These are phyloP conservation scores for Andrena hattorfiana DNA, from an alignment of 2,888 invertebrate species.

Conservation along the genomic window DNA sequence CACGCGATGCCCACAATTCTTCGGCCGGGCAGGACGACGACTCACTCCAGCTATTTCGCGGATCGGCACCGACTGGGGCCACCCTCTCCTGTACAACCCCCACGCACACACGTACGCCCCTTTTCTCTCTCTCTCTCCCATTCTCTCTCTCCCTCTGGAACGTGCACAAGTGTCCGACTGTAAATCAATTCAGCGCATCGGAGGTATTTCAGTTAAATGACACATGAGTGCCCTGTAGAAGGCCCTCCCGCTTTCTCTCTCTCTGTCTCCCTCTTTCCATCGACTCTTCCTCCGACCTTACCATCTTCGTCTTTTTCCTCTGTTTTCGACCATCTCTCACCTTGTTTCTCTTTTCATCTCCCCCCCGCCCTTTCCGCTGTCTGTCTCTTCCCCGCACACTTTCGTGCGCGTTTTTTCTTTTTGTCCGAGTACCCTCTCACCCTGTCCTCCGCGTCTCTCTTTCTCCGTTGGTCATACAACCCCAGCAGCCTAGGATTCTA, in stretches of 20 bases:
- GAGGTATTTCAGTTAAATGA: slow-evolving; percentile 84
- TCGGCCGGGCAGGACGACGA: slow-evolving; percentile 60
- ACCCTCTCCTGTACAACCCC: slow-evolving; percentile 29
- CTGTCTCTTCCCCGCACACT: not conserved
- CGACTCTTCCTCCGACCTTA: not conserved
- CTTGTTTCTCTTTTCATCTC: slow-evolving; percentile 7
- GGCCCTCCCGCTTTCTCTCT: slow-evolving; percentile 31
- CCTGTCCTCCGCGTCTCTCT: not conserved
- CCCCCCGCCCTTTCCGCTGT: not conserved
- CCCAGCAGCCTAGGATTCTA: slow-evolving; percentile 57
- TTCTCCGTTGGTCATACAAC: slow-evolving; percentile 44
- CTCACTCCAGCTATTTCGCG: slow-evolving; percentile 68
- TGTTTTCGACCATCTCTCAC: not conserved
- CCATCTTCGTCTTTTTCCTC: slow-evolving; percentile 1
- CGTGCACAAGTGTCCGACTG: slow-evolving; percentile 66
- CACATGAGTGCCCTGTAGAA: slow-evolving; percentile 73
- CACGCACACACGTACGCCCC: slow-evolving; percentile 8
- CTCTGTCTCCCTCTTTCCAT: slow-evolving; percentile 9
- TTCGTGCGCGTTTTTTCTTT: not conserved
- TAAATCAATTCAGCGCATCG: slow-evolving; percentile 83
- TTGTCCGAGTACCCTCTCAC: not conserved
- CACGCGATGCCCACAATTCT: slow-evolving; percentile 80
- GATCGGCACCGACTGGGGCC: slow-evolving; percentile 65
- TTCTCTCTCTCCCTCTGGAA: not conserved
- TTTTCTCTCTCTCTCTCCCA: not conserved